Base-by-base conservation (phyloP, 2,797 vertebrate species). In the Peromyscus attwateri region DNA sequence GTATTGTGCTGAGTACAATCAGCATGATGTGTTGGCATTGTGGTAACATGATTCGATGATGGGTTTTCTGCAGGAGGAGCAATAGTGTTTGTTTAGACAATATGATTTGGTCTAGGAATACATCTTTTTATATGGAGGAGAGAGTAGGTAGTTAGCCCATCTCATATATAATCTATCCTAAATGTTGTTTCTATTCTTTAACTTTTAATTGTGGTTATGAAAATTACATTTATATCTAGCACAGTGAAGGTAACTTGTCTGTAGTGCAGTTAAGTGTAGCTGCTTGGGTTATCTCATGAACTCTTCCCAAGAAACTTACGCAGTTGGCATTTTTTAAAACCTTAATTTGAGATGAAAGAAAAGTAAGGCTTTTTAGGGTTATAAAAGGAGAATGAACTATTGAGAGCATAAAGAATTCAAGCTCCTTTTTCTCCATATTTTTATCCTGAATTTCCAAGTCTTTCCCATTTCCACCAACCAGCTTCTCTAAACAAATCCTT, bases 141-240 rank as follows among this genome's bases (percentile, higher is more conserved):
- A 91, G 46, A 91, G 11, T 73, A 49, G 40, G 3, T 81, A 91
- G 64, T 25, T 37, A 89, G 75, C 40, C 79, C 87, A 75, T 79
- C 62, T 17, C 80, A 0, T 70, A 93, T 60, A 12, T 89, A 46
- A 52, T 91, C 6, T 91, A 7, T 8, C 71, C 2, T 94, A 83
- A 92, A 68, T 73, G 10, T 31, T 88, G 52, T 82, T 93, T 93
- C 55, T 89, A 34, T 87, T 80, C 84, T 95, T 62, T 89, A 62
- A 87, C 1, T 73, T 94, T 91, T 88, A 87, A 94, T 95, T 79
- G 57, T 55, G 11, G 57, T 95, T 93, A 60, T 66, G 27, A 23
- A 92, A 89, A 84, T 73, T 73, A n/a, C 70, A 73, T 79, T 87
- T 71, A 55, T 34, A 29, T 80, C 37, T 55, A 29, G 21, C 29